Evolutionary conservation across 2,888 invertebrate species (phyloP), one percentile per base, ranked within the genome.

Genomic region (Cataglyphis livida): DNA sequence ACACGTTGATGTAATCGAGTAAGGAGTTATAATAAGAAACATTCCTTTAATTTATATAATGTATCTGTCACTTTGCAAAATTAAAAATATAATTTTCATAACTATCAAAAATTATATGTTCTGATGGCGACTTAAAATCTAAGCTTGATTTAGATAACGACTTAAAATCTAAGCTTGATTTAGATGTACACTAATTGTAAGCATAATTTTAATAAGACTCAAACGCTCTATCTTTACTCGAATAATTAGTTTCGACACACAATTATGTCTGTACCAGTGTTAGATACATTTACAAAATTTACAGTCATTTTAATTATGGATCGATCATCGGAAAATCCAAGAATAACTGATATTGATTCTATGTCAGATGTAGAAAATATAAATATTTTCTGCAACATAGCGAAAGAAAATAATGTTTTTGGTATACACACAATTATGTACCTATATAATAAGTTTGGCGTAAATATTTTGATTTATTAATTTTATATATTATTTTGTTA

Each of bases 281-380:
- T 9, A 25, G 38, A 35, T 65, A 65, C 66, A 75, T 66, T 85
- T 66, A 59, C 76, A 32, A 75, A 48, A 57, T 85, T 88, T 88
- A 81, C 83, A 82, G 88, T 82, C 76, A 48, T 82, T 88, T 88
- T 88, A 88, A 88, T 88, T 83, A 83, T 73, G n/a, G 74, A 88
- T 87, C 81, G 85, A 82, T 61, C 73, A 41, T 62, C 54, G 57
- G 48, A 78, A 59, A 76, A 57, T 65, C 25, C n/a, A 66, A 61
- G 81, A 54, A 21, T 74, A 61, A 44, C 7, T 59, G 25, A 51
- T 66, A 66, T 51, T 51, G 62, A 18, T 21, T 32, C n/a, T 15
- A 61, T 48, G 21, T 25, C 9, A 12, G 18, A 12, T 48, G 21
- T 74, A 44, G 6, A 74, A 74, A 64, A 41, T 59, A 4, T 61